phyloP scores from a whole-genome alignment of 2,113 vertebrate genomes.

The Mastomys coucha region DNA sequence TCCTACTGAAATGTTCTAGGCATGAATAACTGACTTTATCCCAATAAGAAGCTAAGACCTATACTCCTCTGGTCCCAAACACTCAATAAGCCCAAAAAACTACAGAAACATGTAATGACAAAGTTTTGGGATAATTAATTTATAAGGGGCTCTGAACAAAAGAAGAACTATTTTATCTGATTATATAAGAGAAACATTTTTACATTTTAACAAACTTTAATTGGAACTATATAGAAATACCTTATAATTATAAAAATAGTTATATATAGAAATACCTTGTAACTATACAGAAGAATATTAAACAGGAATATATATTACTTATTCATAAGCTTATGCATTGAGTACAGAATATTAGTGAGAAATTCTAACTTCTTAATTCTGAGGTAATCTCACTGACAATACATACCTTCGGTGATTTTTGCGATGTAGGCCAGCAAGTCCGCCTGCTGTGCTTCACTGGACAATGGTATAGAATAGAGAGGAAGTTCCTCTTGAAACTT shows the following conservation, averaged over 20 bases:
- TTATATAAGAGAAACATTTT: background rate
- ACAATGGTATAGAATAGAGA: constrained; percentile 88
- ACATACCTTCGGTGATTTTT: constrained; percentile 91
- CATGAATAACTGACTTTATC: constrained; percentile 12
- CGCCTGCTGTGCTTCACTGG: constrained; percentile 87
- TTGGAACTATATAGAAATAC: constrained; percentile 10
- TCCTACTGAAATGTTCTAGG: constrained; percentile 20
- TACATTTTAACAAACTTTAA: constrained; percentile 47
- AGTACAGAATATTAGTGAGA: constrained; percentile 25
- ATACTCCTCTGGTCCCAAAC: background rate
- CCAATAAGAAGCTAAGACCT: constrained; percentile 27
- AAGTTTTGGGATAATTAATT: background rate
- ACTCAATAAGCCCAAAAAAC: constrained; percentile 31
- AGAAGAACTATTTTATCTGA: constrained; percentile 38
- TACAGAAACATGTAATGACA: constrained; percentile 4
- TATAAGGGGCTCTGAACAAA: constrained; percentile 37
- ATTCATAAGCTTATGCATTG: background rate
- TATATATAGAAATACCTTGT: background rate
- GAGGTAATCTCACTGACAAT: constrained; percentile 9
- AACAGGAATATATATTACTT: background rate
- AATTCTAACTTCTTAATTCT: background rate
- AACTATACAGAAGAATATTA: constrained; percentile 3
- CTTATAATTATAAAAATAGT: background rate
- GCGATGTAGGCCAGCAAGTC: constrained; percentile 93
- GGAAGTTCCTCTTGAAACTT: constrained; percentile 97